These are phyloP conservation scores for Himalopsyche tibetana DNA, from an alignment of 2,888 invertebrate species.

Conservation along the genomic window DNA sequence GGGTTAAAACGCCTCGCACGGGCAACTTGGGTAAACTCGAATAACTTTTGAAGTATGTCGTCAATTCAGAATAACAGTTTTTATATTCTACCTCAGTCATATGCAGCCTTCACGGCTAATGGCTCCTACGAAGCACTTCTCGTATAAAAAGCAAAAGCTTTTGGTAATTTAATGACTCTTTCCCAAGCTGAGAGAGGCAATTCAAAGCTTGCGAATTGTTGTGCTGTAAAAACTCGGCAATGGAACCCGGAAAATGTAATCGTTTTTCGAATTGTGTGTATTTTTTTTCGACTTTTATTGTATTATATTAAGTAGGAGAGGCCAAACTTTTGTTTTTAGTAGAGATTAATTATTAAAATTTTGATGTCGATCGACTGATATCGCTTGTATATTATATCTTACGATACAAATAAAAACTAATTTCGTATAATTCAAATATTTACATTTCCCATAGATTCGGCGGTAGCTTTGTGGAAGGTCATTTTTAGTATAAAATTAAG, in stretches of 20 bases:
- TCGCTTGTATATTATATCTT: no score
- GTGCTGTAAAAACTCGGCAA: constrained; percentile 5
- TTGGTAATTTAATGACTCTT: constrained; percentile 21
- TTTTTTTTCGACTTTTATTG: neutral
- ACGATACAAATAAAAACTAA: no score
- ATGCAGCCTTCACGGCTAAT: neutral
- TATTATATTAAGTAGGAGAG: no score
- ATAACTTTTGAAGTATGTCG: constrained; percentile 15
- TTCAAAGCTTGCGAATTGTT: constrained; percentile 10
- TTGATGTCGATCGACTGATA: no score
- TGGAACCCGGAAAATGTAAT: neutral
- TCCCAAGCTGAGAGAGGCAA: constrained; percentile 14
- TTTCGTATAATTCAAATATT: no score
- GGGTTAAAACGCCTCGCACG: neutral
- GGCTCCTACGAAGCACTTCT: neutral
- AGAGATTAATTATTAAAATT: no score
- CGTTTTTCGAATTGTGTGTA: neutral
- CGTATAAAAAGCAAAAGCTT: constrained; percentile 21
- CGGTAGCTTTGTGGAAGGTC: no score
- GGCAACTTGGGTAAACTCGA: neutral
- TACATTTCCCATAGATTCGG: no score
- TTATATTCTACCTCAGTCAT: constrained; percentile 1
- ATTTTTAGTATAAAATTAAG: no score
- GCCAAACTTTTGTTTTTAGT: no score
- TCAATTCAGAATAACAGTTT: constrained; percentile 5